These are phyloP conservation scores for Acronicta psi DNA, from an alignment of 2,888 invertebrate genomes.

Conservation along the genomic window DNA sequence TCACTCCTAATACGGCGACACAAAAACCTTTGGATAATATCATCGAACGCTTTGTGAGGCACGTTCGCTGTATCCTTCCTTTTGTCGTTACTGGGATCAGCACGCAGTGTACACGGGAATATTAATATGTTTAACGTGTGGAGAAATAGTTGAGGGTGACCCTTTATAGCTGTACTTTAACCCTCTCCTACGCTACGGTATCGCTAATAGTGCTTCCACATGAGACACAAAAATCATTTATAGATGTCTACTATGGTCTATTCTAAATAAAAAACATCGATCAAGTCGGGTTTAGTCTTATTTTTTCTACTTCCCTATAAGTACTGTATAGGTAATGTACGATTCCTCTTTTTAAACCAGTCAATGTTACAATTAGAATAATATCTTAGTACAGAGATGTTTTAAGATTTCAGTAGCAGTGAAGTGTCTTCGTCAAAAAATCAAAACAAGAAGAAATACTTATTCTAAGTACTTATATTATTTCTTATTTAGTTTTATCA, in stretches of 20 bases:
- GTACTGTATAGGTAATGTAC: too few relatives aligned
- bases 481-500: conserved; percentile 14
- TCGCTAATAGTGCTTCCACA: background rate
- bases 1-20: conserved; percentile 74
- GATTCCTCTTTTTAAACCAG: too few relatives aligned
- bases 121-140: conserved; percentile 55
- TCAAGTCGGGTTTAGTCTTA: too few relatives aligned
- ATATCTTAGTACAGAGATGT: too few relatives aligned
- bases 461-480: background rate
- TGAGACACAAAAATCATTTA: background rate
- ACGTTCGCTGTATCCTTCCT: conserved; percentile 84
- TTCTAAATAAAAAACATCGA: too few relatives aligned
- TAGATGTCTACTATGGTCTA: too few relatives aligned
- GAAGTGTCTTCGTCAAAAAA: too few relatives aligned
- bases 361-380: too few relatives aligned
- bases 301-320: too few relatives aligned
- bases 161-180: conserved; percentile 37
- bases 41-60: conserved; percentile 79
- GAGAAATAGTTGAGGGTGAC: conserved; percentile 43
- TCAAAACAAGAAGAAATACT: background rate
- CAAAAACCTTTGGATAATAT: conserved; percentile 80
- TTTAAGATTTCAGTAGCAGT: background rate
- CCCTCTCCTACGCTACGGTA: conserved; percentile 32
- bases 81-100: conserved; percentile 70
- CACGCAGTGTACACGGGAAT: conserved; percentile 50